Base-by-base conservation (phyloP, 2,113 vertebrate species). In the Athene cunicularia region DNA sequence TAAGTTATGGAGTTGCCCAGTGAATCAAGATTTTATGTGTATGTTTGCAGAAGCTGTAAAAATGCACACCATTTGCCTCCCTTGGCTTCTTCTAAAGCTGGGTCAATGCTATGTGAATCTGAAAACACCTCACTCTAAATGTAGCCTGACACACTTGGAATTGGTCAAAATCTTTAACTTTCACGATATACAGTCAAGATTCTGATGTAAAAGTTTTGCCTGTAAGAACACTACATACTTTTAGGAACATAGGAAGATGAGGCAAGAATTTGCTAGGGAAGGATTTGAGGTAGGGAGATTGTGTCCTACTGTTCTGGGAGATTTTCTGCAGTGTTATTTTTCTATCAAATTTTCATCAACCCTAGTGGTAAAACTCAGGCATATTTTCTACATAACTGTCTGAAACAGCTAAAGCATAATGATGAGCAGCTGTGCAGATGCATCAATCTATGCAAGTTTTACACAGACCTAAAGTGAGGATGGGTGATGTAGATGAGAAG, bases 401-500 rank as follows among this genome's bases (percentile, higher is more conserved):
- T 66, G 74, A 55, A 80, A 32, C 12, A 86, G 47, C 12, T 67
- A 81, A 14, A 64, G 82, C 30, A 39, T 41, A 28, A 7, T 32
- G 70, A 58, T 6, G 28, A 93, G 64, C 55, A 67, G 63, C 73
- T 74, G 50, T 52, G 70, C 55, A 77, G 72, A 70, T 17, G 24
- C 49, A 86, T 41, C 50, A 45, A 21, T 33, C 39, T 64, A 9
- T 24, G 53, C 55, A 53, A 18, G 33, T 41, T 35, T 41, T 86
- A 52, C 24, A 22, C 22, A 62, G 53, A n/a, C 24, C 50, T 43
- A 14, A 35, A 39, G 30, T 33, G 26, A 73, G 84, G 43, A 56
- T 3, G 22, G 28, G n/a, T 0, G 0, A 56, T 14, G 39, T 37
- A 55, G 14, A 21, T 15, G 27, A 60, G 67, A 3, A 35, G 5